Conservation (phyloP, 2,797 vertebrate species). For the Sarcophilus harrisii region DNA sequence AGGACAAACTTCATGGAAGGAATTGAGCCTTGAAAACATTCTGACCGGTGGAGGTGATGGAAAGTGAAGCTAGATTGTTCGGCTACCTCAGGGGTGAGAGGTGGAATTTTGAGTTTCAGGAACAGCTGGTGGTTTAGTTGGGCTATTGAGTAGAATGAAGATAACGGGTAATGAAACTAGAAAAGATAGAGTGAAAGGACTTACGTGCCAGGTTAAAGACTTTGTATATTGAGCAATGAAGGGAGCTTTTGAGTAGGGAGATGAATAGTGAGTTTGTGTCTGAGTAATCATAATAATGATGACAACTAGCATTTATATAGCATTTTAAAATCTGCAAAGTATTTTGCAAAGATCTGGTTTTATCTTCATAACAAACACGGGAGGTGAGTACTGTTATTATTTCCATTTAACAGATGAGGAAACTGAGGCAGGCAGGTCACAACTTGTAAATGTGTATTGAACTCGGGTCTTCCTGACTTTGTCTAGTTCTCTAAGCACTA, state of each 20-base stretch:
- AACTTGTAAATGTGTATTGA: not conserved
- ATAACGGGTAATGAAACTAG: not conserved
- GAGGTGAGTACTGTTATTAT: not conserved
- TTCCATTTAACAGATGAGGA: not conserved
- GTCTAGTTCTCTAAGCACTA: not conserved
- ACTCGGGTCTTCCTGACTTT: not conserved
- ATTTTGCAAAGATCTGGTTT: not conserved
- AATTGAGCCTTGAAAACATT: not conserved
- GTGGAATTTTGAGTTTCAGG: not conserved
- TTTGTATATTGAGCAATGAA: not conserved
- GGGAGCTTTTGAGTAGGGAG: not conserved
- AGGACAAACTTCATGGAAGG: not conserved
- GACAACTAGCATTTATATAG: not conserved
- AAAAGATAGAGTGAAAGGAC: not conserved
- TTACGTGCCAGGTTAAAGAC: not conserved
- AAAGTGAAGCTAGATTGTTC: not conserved
- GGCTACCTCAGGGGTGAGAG: not conserved
- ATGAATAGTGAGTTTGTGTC: not conserved
- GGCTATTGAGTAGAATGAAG: not conserved
- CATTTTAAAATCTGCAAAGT: not conserved
- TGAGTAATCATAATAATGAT: not conserved
- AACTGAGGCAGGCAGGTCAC: not conserved
- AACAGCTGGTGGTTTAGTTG: not conserved
- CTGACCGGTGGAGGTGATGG: not conserved
- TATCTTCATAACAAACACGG: not conserved